Base-by-base conservation (phyloP, 2,797 vertebrate genomes). In the Etheostoma perlongum region DNA sequence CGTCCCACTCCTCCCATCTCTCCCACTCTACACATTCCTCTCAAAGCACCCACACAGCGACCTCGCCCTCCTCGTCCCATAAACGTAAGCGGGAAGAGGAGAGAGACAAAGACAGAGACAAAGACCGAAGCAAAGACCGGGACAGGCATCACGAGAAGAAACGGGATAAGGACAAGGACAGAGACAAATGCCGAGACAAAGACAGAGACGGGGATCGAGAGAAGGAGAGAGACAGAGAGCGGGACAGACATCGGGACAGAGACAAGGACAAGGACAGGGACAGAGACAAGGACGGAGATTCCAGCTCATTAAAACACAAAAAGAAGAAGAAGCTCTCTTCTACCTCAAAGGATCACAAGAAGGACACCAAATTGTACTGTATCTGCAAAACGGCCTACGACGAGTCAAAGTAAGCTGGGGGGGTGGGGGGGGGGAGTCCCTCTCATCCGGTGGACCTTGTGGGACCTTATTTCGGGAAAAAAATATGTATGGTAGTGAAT, bases 281-380 rank as follows among this genome's bases (percentile, higher is more conserved):
- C 44, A 21, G 71, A 48, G 89, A 91, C 27, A 88, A 72, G 48
- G 89, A 92, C 55, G 36, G 49, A 75, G 91, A 93, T 12, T 88
- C 94, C 1, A 91, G 90, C 5, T 93, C 91, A 46, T 93, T 92
- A 6, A 99, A 97, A 94, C 96, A 96, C 91, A 99, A 99, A 95
- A 99, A 98, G 90, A 99, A 98, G 95, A 99, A 98, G 95, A 98
- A 97, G 94, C 96, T 97, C 79, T 97, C 96, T 89, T 97, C 98
- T 95, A 97, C 97, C 95, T 97, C 97, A 94, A 98, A 98, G 95
- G 98, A 99, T 91, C 95, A 94, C 71, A 99, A 97, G 95, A 98
- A 98, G 93, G 98, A 99, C 95, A 98, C 95, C 91, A 99, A 99
- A 88, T 94, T 99, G 90, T 99, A 99, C 94, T 99, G 98, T 91